A percentile compares a stretch with the other conserved stretches of the same genome.
These are phyloP conservation scores for Symphodus melops DNA, from an alignment of 2,113 vertebrate species.

Conservation along the genomic window DNA sequence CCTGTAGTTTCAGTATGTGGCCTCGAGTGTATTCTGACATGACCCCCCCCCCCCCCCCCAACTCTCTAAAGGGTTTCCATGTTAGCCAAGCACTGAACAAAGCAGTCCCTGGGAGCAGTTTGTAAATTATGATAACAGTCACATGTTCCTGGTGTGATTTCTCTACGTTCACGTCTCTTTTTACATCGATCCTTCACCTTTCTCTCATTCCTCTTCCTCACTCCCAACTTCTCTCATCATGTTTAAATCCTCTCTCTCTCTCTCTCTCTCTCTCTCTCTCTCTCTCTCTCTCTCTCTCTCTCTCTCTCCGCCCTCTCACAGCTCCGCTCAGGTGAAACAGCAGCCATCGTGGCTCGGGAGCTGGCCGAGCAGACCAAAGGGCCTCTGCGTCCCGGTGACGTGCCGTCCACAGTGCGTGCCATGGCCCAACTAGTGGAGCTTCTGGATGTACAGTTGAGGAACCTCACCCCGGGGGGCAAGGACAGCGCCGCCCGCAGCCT, in stretches of 20 bases:
- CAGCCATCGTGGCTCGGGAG: slow-evolving; percentile 94
- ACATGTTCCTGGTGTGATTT: neutral
- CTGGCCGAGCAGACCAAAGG: slow-evolving; percentile 94
- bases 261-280: neutral
- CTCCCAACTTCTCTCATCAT: neutral
- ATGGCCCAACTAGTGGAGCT: slow-evolving; percentile 98
- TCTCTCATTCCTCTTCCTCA: too few species aligned
- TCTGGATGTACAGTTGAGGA: slow-evolving; percentile 94
- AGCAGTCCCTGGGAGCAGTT: neutral
- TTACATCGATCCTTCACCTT: too few species aligned
- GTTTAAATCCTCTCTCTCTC: slow-evolving; percentile 30
- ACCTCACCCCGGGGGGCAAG: slow-evolving; percentile 96
- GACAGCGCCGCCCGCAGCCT: slow-evolving; percentile 96
- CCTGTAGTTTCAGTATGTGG: neutral
- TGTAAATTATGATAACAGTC: neutral
- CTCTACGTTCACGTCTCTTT: too few species aligned
- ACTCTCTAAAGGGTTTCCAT: slow-evolving; percentile 21
- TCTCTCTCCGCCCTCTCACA: slow-evolving; percentile 62
- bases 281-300: slow-evolving; percentile 7
- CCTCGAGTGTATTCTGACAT: neutral
- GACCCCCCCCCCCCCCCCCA: too few species aligned
- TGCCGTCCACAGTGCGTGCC: slow-evolving; percentile 93
- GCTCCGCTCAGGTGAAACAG: slow-evolving; percentile 96
- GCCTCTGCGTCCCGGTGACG: slow-evolving; percentile 92
- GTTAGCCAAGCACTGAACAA: slow-evolving; percentile 3